Conservation (phyloP, 92 coral and sea anemone genomes). For the Palythoa grandiflora region DNA sequence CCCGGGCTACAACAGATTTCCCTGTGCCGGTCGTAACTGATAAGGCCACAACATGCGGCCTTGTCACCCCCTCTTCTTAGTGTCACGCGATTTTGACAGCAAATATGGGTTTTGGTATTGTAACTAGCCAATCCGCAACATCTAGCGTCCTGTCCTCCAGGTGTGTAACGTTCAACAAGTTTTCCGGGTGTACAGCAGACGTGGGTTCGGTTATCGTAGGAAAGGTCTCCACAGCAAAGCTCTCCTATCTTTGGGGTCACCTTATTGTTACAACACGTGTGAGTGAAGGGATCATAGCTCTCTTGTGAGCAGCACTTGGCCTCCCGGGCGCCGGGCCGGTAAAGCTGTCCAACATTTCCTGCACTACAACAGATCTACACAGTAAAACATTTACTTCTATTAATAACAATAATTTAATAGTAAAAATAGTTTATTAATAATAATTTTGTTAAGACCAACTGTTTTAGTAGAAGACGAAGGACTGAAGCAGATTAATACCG, state of each 20-base stretch:
- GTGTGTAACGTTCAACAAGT: constrained; percentile 34
- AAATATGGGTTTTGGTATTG: constrained; percentile 42
- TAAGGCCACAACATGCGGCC: constrained; percentile 54
- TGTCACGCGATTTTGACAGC: constrained; percentile 20
- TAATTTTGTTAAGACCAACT: too few relatives aligned
- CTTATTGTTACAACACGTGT: constrained; percentile 54
- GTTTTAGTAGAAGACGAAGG: too few relatives aligned
- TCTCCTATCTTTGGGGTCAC: constrained; percentile 38
- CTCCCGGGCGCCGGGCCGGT: constrained; percentile 24
- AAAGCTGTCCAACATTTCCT: constrained; percentile 7
- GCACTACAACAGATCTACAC: constrained; percentile 47
- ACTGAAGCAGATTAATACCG: too few relatives aligned
- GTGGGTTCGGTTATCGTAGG: constrained; percentile 47
- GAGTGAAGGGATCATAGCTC: constrained; percentile 36
- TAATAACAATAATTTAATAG: too few relatives aligned
- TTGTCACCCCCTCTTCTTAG: constrained; percentile 31
- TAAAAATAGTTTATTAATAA: too few relatives aligned
- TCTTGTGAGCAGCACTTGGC: constrained; percentile 44
- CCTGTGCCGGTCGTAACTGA: constrained; percentile 33
- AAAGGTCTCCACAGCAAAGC: constrained; percentile 45
- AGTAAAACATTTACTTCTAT: not conserved
- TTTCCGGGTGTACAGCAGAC: constrained; percentile 40
- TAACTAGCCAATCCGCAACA: constrained; percentile 49
- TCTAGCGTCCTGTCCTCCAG: constrained; percentile 32
- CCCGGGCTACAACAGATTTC: constrained; percentile 52